Percentiles rank a stretch among this genome's conserved stretches.
These are phyloP conservation scores for Caenorhabditis sinica DNA, from an alignment of 2,888 invertebrate species.

Conservation along the genomic window DNA sequence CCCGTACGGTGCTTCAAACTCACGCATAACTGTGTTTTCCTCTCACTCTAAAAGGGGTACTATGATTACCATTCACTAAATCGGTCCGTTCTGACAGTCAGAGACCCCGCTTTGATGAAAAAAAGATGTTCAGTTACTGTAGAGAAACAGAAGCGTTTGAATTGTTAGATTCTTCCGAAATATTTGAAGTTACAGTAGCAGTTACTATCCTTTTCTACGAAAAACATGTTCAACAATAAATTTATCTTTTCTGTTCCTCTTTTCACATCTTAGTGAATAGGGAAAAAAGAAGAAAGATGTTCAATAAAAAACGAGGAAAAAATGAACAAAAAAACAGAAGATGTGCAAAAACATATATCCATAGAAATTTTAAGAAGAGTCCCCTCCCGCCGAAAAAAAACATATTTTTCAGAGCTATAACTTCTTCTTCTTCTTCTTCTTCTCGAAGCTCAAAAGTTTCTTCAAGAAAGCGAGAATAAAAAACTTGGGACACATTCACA, in stretches of 20 bases:
- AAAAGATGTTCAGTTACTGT: too few relatives aligned
- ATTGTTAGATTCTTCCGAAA: too few relatives aligned
- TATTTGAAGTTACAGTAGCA: neutral
- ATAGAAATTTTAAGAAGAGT: slow-evolving; percentile 1
- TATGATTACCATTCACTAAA: too few relatives aligned
- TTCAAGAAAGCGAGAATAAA: neutral
- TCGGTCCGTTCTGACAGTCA: too few relatives aligned
- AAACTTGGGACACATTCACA: slow-evolving; percentile 48
- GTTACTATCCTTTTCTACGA: neutral
- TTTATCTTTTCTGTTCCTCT: neutral
- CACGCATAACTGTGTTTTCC: too few relatives aligned
- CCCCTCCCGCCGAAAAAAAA: neutral
- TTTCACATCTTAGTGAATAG: slow-evolving; percentile 13
- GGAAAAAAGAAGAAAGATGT: neutral
- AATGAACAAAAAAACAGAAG: slow-evolving; percentile 28
- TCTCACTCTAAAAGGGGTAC: too few relatives aligned
- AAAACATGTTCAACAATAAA: neutral
- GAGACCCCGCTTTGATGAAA: too few relatives aligned
- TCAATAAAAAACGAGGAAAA: neutral
- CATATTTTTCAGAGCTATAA: slow-evolving; percentile 17
- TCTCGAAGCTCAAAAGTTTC: neutral
- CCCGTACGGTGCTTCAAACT: too few relatives aligned
- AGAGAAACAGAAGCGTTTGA: too few relatives aligned
- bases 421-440: neutral
- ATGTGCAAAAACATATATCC: slow-evolving; percentile 20